These are phyloP conservation scores for Aleiodes testaceus DNA, from an alignment of 2,888 invertebrate genomes.

Conservation along the genomic window DNA sequence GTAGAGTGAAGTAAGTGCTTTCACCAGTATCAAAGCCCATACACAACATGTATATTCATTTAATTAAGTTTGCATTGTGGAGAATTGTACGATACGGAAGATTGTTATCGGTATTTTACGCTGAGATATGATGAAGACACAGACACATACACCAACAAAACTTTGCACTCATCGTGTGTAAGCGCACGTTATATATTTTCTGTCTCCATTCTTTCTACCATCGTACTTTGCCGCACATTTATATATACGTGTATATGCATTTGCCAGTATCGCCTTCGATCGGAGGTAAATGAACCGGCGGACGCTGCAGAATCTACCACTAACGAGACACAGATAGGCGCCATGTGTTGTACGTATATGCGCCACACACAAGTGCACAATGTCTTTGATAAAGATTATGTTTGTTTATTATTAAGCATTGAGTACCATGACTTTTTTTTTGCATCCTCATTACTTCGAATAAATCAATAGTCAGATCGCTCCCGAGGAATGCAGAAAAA, in stretches of 20 bases:
- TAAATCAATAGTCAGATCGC: no score
- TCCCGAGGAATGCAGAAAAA: no score
- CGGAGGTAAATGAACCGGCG: conserved; percentile 59
- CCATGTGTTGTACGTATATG: conserved; percentile 26
- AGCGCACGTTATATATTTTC: no score
- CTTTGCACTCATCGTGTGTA: no score
- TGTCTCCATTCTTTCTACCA: no score
- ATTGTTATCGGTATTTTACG: conserved; percentile 60
- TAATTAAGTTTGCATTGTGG: conserved; percentile 69
- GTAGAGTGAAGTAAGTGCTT: conserved; percentile 35
- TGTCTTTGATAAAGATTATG: no score
- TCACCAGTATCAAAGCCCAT: conserved; percentile 47
- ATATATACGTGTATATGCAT: conserved; percentile 11
- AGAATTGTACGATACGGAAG: conserved; percentile 55
- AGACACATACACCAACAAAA: not conserved
- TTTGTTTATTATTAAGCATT: no score
- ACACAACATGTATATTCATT: conserved; percentile 56
- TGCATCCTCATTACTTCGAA: not conserved
- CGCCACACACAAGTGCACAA: not conserved
- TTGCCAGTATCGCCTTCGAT: conserved; percentile 41
- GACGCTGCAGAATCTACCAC: conserved; percentile 29
- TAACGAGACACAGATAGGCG: conserved; percentile 47
- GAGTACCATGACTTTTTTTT: not conserved
- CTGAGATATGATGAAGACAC: conserved; percentile 61
- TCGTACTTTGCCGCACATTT: not conserved